A percentile compares a stretch with the other conserved stretches of the same genome.
Evolutionary conservation across 2,888 invertebrate species (phyloP).

Genomic region (Malachius bipustulatus): DNA sequence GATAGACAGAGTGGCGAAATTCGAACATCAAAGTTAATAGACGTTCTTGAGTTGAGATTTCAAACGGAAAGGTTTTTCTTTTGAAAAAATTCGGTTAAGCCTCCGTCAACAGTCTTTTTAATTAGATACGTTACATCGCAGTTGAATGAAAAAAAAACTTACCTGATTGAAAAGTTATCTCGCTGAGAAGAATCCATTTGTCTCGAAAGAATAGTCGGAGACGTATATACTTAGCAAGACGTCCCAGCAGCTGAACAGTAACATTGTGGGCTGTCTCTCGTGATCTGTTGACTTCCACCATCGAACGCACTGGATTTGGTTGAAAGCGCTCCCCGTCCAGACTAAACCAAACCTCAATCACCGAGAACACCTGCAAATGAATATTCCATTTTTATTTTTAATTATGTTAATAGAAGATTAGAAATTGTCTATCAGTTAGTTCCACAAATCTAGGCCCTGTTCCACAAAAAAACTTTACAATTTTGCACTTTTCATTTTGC

Average conservation of each 20-base stretch:
- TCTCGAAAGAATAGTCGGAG: conserved; percentile 63
- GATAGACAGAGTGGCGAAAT: too few relatives aligned
- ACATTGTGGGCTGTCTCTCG: conserved; percentile 52
- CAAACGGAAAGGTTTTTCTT: too few relatives aligned
- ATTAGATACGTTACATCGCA: too few relatives aligned
- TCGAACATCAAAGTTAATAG: too few relatives aligned
- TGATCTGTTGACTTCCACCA: conserved; percentile 42
- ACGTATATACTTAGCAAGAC: conserved; percentile 65
- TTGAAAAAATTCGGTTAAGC: conserved; percentile 1
- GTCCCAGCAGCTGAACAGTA: conserved; percentile 60
- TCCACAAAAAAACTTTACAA: too few relatives aligned
- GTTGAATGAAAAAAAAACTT: conserved; percentile 36
- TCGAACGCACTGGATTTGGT: conserved; percentile 50
- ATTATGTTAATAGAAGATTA: too few relatives aligned
- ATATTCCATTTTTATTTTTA: too few relatives aligned
- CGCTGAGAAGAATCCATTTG: conserved; percentile 82
- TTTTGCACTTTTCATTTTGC: too few relatives aligned
- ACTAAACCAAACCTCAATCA: conserved; percentile 66
- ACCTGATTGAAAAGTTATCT: conserved; percentile 75
- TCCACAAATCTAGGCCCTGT: too few relatives aligned
- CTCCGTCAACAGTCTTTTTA: too few relatives aligned
- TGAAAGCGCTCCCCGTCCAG: conserved; percentile 66
- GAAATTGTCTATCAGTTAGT: too few relatives aligned
- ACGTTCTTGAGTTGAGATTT: too few relatives aligned
- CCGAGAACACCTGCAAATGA: conserved; percentile 55